Evolutionary conservation across 1,140 invertebrate species (phyloP).

Genomic region (Triops longicaudatus): DNA sequence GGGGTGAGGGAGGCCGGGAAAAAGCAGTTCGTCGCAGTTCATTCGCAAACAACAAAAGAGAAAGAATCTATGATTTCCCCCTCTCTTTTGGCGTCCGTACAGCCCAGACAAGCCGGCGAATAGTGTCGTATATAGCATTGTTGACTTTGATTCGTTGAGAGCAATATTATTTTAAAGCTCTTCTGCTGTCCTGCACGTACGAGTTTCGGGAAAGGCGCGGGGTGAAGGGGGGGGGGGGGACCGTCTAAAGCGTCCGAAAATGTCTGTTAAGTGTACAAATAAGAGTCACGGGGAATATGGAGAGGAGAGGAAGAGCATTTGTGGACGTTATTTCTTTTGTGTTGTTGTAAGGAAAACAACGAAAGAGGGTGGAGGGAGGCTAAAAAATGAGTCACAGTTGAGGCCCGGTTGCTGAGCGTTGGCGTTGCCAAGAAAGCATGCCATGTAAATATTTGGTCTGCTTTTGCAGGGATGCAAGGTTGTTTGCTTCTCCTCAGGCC

Average conservation of each 20-base stretch:
- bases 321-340: neutral
- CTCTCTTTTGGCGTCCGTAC: no score
- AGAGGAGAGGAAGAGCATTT: neutral
- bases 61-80: no score
- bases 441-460: slow-evolving; percentile 17
- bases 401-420: neutral
- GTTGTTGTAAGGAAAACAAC: neutral
- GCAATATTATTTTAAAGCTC: no score
- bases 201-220: no score
- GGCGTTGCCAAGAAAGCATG: slow-evolving; percentile 15
- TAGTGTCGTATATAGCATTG: no score
- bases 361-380: neutral
- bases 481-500: slow-evolving; percentile 1
- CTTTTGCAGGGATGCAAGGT: slow-evolving; percentile 3
- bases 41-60: no score
- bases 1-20: no score
- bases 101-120: no score
- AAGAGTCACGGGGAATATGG: slow-evolving; percentile 1
- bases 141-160: no score
- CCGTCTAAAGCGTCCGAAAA: slow-evolving; percentile 1
- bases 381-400: slow-evolving; percentile 16
- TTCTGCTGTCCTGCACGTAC: no score
- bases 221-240: neutral
- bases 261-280: slow-evolving; percentile 10
- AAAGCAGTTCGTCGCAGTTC: no score